Conservation (phyloP, 2,888 invertebrate genomes). For the Sarcophaga carnaria region DNA sequence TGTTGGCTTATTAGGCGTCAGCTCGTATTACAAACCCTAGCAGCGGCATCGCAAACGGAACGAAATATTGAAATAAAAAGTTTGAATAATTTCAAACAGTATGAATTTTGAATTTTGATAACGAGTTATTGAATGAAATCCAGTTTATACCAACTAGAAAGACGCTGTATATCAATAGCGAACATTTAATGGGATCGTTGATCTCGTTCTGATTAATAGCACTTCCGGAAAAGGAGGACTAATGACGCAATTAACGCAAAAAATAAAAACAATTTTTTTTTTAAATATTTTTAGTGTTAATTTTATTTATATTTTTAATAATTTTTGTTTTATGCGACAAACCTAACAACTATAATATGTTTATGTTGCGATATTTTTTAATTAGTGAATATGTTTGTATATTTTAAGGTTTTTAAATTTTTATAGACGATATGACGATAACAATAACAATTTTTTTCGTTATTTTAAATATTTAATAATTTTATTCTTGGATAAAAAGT, state of each 20-base stretch:
- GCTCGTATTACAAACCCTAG: too few relatives aligned
- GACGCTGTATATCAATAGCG: background rate
- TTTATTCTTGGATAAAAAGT: background rate
- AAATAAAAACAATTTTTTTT: constrained; percentile 4
- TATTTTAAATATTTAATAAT: background rate
- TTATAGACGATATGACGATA: background rate
- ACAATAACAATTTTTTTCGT: background rate
- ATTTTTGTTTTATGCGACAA: constrained; percentile 24
- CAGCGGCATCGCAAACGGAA: too few relatives aligned
- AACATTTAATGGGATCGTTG: background rate
- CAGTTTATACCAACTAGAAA: background rate
- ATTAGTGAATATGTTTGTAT: constrained; percentile 18
- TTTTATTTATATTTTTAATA: constrained; percentile 14
- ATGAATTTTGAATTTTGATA: background rate
- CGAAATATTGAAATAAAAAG: too few relatives aligned
- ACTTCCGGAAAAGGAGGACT: background rate
- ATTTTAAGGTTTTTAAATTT: constrained; percentile 8
- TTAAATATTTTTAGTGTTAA: constrained; percentile 42
- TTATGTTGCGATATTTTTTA: constrained; percentile 14
- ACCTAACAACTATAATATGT: constrained; percentile 59
- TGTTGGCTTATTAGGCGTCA: too few relatives aligned
- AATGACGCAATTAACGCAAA: too few relatives aligned
- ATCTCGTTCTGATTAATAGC: background rate
- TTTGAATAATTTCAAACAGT: too few relatives aligned
- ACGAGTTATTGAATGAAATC: background rate